Conservation (phyloP, 2,888 invertebrate species). For the Stenolophus ochropezus region DNA sequence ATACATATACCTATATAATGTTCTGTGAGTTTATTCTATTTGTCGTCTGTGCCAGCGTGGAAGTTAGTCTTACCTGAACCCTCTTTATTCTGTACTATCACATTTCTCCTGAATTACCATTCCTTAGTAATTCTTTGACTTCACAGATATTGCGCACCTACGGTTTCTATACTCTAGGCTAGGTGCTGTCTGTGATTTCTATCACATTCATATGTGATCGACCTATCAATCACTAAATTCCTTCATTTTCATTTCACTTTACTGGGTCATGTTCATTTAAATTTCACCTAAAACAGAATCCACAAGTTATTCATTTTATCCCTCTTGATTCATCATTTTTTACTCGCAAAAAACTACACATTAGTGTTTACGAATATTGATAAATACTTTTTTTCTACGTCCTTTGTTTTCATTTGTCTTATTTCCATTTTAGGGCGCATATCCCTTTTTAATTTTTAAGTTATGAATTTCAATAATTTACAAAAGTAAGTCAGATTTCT, state of each 20-base stretch:
- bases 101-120: constrained; percentile 55
- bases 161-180: background rate
- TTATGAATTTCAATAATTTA: no score
- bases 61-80: constrained; percentile 53
- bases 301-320: background rate
- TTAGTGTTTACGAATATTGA: constrained; percentile 1
- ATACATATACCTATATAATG: constrained; percentile 53
- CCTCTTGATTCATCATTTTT: background rate
- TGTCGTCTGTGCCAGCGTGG: constrained; percentile 26
- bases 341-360: constrained; percentile 1
- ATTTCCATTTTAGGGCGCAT: no score
- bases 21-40: constrained; percentile 31
- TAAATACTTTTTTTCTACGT: background rate
- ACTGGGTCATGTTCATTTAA: constrained; percentile 23
- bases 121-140: constrained; percentile 51
- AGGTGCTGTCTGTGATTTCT: constrained; percentile 49
- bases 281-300: constrained; percentile 52
- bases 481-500: no score
- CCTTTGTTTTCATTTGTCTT: no score
- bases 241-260: constrained; percentile 24
- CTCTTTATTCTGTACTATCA: constrained; percentile 56
- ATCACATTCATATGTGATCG: constrained; percentile 50
- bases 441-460: no score
- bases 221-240: constrained; percentile 27
- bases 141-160: constrained; percentile 52